Evolutionary conservation across 1,140 invertebrate genomes (phyloP).

Genomic region (Episyrphus balteatus): DNA sequence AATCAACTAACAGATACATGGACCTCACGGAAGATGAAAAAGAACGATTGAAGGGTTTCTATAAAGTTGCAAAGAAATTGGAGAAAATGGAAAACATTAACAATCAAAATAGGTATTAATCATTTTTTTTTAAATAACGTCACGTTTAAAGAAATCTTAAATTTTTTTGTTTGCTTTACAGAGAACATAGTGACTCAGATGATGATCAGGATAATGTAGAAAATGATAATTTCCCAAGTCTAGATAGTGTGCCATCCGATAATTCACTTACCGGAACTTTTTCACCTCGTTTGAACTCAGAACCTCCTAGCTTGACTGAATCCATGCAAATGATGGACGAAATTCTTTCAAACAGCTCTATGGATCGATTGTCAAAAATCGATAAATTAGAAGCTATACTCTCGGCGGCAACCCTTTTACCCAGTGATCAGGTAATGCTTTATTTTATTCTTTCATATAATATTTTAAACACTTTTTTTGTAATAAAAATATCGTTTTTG

Average conservation of each 20-base stretch:
- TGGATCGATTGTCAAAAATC: conserved; percentile 78
- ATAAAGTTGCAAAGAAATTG: conserved; percentile 86
- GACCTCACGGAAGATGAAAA: conserved; percentile 89
- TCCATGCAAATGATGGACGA: conserved; percentile 84
- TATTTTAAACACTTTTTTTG: neutral
- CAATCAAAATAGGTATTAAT: conserved; percentile 45
- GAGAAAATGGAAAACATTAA: conserved; percentile 72
- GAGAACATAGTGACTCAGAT: conserved; percentile 52
- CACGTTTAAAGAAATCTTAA: neutral
- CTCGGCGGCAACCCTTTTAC: conserved; percentile 57
- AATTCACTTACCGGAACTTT: conserved; percentile 52
- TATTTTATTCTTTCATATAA: neutral
- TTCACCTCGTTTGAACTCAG: conserved; percentile 55
- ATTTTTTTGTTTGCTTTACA: too few relatives aligned
- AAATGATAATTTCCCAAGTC: conserved; percentile 60
- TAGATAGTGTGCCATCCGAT: conserved; percentile 65
- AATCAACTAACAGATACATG: conserved; percentile 50
- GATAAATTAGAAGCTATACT: conserved; percentile 75
- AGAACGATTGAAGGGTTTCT: conserved; percentile 80
- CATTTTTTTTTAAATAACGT: conserved; percentile 2
- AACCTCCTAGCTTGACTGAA: conserved; percentile 79
- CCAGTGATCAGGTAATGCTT: conserved; percentile 32
- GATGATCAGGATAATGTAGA: conserved; percentile 55
- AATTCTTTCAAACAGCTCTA: conserved; percentile 67
- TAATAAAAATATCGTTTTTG: neutral